phyloP scores from a whole-genome alignment of 2,888 invertebrate species.

The Fragum whitleyi region DNA sequence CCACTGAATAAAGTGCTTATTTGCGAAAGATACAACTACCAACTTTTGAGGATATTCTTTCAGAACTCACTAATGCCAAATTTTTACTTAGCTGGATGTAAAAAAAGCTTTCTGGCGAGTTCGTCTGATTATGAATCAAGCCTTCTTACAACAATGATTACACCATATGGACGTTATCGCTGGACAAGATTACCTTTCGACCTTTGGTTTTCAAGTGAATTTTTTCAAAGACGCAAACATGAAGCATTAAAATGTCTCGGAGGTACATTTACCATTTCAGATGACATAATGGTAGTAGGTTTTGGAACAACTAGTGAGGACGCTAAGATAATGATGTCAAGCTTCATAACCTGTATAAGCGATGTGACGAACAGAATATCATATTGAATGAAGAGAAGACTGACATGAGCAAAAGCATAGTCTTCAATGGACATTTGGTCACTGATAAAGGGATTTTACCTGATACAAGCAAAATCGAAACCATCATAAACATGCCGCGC shows the following conservation, averaged over 20 bases:
- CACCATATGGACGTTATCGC: no score
- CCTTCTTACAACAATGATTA: no score
- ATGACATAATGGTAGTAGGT: slow-evolving; percentile 57
- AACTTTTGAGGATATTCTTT: no score
- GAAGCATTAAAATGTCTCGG: slow-evolving; percentile 52
- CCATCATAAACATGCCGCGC: no score
- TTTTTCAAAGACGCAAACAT: slow-evolving; percentile 59
- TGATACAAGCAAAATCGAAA: no score
- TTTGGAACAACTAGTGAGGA: slow-evolving; percentile 34
- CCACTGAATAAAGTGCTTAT: slow-evolving; percentile 57
- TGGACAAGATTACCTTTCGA: slow-evolving; percentile 58
- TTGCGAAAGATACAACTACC: slow-evolving; percentile 57
- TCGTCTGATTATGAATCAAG: slow-evolving; percentile 52
- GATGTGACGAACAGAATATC: no score
- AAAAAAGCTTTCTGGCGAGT: slow-evolving; percentile 66
- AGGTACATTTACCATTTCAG: slow-evolving; percentile 49
- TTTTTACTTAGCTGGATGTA: slow-evolving; percentile 68
- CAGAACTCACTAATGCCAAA: slow-evolving; percentile 56
- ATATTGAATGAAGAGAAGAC: slow-evolving; percentile 52
- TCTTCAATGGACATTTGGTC: no score
- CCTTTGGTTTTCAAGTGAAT: slow-evolving; percentile 62
- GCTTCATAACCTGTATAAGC: no score
- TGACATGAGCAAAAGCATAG: no score
- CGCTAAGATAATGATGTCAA: no score
- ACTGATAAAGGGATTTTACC: no score